Conservation (phyloP, 2,888 invertebrate genomes). For the Andrena chrysosceles region DNA sequence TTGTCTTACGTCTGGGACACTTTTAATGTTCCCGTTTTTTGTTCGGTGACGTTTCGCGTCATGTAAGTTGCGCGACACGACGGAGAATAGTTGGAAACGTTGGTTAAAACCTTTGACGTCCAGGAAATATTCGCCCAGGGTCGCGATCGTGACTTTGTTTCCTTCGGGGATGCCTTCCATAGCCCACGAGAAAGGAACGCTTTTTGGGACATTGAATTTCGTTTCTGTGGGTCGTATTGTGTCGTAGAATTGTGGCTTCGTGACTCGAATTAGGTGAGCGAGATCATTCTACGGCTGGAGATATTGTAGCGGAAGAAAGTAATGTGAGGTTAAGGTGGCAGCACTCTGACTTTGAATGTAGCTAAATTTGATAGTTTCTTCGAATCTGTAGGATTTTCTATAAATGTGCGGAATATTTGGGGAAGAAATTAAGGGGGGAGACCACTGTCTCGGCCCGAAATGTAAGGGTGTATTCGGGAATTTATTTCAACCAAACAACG, state of each 20-base stretch:
- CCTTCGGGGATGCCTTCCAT: slow-evolving; percentile 18
- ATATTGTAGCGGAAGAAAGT: no score
- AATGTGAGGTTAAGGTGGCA: no score
- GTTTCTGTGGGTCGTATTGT: slow-evolving; percentile 31
- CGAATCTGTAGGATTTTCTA: no score
- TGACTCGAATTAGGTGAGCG: slow-evolving; percentile 46
- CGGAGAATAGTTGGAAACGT: slow-evolving; percentile 29
- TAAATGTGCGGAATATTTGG: no score
- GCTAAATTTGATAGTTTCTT: no score
- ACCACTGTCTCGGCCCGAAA: no score
- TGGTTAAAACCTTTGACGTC: slow-evolving; percentile 57
- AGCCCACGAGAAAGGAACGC: slow-evolving; percentile 48
- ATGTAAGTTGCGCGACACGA: slow-evolving; percentile 60
- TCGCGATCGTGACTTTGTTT: slow-evolving; percentile 49
- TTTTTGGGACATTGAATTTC: slow-evolving; percentile 57
- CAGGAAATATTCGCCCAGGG: slow-evolving; percentile 51
- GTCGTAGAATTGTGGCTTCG: slow-evolving; percentile 37
- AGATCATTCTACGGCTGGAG: background rate
- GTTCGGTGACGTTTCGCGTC: slow-evolving; percentile 57
- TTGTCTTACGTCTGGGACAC: background rate
- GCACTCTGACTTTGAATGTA: no score
- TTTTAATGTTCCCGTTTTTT: slow-evolving; percentile 44
- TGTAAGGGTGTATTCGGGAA: no score
- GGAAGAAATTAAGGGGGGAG: no score
- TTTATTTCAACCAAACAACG: no score